Conservation (phyloP, 2,888 invertebrate genomes). For the Flexamia atlantica region DNA sequence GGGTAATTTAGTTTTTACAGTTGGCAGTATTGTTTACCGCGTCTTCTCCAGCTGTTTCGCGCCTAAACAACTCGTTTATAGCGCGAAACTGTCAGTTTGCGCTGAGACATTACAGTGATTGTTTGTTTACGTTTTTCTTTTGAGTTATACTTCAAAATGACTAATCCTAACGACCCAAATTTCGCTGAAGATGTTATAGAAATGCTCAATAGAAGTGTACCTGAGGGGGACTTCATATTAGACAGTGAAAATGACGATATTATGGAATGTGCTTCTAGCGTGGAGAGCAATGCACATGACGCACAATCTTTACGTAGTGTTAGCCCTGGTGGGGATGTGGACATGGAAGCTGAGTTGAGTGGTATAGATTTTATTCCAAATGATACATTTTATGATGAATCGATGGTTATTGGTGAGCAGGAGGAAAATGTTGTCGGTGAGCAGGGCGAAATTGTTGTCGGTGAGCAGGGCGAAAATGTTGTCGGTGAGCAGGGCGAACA, state of each 20-base stretch:
- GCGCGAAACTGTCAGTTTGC: neutral
- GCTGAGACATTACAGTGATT: neutral
- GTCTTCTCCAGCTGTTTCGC: neutral
- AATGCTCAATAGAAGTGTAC: neutral
- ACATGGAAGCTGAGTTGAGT: neutral
- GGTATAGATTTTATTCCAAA: neutral
- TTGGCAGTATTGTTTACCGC: neutral
- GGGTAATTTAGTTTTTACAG: too few relatives aligned
- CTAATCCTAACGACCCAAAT: too few relatives aligned
- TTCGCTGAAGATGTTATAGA: too few relatives aligned
- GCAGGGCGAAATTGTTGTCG: neutral
- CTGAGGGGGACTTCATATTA: neutral
- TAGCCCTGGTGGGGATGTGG: neutral
- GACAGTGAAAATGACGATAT: neutral
- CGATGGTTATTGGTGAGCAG: neutral
- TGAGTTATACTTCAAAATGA: neutral
- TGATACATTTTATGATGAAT: neutral
- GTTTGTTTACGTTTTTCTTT: neutral
- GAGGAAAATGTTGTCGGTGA: too few relatives aligned
- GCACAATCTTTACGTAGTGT: neutral
- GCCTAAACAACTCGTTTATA: neutral
- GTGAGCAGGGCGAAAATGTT: neutral
- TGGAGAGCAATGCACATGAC: neutral
- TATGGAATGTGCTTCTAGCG: neutral
- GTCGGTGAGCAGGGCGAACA: neutral